A percentile compares a stretch with the other conserved stretches of the same genome.
Evolutionary conservation across 37 sponge, comb jelly and placozoan species (phyloP).

Genomic region (Chondrosia reniformis): DNA sequence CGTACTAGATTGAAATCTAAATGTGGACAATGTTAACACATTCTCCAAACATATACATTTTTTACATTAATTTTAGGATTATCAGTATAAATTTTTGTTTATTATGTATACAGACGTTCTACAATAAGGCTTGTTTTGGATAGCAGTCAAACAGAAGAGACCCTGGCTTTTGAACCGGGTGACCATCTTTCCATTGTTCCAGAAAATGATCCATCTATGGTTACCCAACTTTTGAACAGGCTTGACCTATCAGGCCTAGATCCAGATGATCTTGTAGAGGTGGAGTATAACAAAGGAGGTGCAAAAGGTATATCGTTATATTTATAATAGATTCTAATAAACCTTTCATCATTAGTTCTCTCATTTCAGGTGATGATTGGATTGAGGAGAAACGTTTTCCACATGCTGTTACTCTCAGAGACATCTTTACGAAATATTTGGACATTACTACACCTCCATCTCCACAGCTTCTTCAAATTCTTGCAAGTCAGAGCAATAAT

Average conservation of each 20-base stretch:
- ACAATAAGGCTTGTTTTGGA: conserved; percentile 66
- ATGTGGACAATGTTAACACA: too few species aligned
- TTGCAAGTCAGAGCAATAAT: conserved; percentile 59
- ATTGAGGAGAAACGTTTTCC: conserved; percentile 50
- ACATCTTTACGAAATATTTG: conserved; percentile 71
- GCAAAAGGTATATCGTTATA: not conserved
- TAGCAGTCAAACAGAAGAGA: not conserved
- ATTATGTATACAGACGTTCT: conserved; percentile 75
- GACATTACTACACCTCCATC: conserved; percentile 86
- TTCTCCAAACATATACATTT: too few species aligned
- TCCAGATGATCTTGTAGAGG: conserved; percentile 59
- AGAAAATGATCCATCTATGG: conserved; percentile 55
- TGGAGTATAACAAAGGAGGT: conserved; percentile 43
- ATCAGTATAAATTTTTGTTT: too few species aligned
- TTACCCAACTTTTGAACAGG: conserved; percentile 42
- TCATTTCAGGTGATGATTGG: conserved; percentile 39
- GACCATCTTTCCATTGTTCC: conserved; percentile 81
- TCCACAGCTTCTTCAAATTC: conserved; percentile 66
- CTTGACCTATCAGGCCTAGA: conserved; percentile 27
- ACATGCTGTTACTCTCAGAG: conserved; percentile 57
- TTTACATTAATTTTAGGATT: too few species aligned
- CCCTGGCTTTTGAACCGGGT: conserved; percentile 56
- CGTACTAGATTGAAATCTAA: too few species aligned
- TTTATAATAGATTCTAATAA: too few species aligned
- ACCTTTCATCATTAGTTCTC: too few species aligned